These are phyloP conservation scores for Pseudochirops corinnae DNA, from an alignment of 2,797 vertebrate genomes.

Conservation along the genomic window DNA sequence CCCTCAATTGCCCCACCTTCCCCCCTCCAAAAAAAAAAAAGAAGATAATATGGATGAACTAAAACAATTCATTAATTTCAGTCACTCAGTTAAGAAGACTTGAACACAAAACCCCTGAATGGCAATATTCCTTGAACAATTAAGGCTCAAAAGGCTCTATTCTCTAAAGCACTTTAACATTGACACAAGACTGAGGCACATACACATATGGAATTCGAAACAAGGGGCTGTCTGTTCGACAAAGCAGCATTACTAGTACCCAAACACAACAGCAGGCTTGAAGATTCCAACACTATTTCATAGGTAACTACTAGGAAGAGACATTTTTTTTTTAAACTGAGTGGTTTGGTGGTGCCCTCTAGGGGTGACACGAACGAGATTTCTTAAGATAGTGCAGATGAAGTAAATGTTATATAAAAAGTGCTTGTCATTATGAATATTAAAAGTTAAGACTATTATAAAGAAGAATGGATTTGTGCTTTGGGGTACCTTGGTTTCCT, in stretches of 20 bases:
- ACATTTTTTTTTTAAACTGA: constrained; percentile 42
- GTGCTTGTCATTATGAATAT: constrained; percentile 58
- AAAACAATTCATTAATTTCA: constrained; percentile 51
- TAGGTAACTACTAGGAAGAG: constrained; percentile 53
- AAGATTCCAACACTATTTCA: constrained; percentile 67
- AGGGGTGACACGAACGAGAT: constrained; percentile 61
- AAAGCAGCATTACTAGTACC: constrained; percentile 45
- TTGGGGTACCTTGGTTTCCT: constrained; percentile 78
- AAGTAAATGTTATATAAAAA: constrained; percentile 55
- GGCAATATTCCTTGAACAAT: constrained; percentile 47
- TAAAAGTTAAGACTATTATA: constrained; percentile 73
- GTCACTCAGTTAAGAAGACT: constrained; percentile 54
- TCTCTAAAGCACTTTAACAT: constrained; percentile 54
- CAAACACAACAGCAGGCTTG: constrained; percentile 63
- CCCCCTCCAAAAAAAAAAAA: background rate
- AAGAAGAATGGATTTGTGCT: constrained; percentile 81
- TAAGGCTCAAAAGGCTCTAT: constrained; percentile 31
- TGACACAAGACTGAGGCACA: constrained; percentile 46
- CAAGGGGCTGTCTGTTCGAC: constrained; percentile 43
- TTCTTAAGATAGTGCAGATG: constrained; percentile 60
- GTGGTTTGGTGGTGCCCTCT: constrained; percentile 64
- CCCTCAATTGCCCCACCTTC: no score
- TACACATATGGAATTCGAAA: constrained; percentile 61
- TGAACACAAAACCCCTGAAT: constrained; percentile 52
- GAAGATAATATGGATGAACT: constrained; percentile 50